These are phyloP conservation scores for Cantharis nigra DNA, from an alignment of 2,888 invertebrate species.

Conservation along the genomic window DNA sequence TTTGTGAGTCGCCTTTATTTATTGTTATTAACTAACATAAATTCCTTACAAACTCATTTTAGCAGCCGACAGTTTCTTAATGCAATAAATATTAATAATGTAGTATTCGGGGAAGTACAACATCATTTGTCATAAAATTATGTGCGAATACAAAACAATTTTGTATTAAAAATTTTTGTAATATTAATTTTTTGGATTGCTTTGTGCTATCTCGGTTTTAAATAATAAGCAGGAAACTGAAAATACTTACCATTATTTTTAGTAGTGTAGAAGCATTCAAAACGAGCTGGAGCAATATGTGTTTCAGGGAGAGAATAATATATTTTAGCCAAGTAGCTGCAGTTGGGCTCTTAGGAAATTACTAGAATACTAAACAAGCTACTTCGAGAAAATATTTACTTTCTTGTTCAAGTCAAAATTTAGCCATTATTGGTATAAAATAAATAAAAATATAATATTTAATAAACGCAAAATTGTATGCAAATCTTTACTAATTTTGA, in stretches of 20 bases:
- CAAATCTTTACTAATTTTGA: conserved; percentile 8
- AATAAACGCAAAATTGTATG: not conserved
- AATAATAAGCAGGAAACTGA: not conserved
- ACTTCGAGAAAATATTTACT: conserved; percentile 20
- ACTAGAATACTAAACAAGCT: conserved; percentile 28
- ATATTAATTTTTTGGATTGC: not conserved
- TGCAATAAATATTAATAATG: not conserved
- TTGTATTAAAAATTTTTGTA: not conserved
- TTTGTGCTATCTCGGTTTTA: not conserved
- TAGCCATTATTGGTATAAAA: not conserved
- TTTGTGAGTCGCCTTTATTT: conserved; percentile 3
- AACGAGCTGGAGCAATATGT: conserved; percentile 24
- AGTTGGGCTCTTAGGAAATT: conserved; percentile 29
- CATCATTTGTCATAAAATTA: not conserved
- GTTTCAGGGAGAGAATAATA: conserved; percentile 20
- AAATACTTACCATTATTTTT: not conserved
- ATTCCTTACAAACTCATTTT: not conserved
- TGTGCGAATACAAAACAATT: not conserved
- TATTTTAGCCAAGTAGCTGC: conserved; percentile 27
- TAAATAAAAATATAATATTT: not conserved
- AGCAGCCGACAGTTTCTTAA: not conserved
- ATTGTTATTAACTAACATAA: conserved; percentile 2
- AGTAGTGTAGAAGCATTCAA: conserved; percentile 5
- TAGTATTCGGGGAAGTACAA: not conserved
- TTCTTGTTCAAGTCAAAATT: not conserved